Percentiles rank a stretch among this genome's conserved stretches.
These are phyloP conservation scores for Phymastichus coffea DNA, from an alignment of 1,140 invertebrate species.

Conservation along the genomic window DNA sequence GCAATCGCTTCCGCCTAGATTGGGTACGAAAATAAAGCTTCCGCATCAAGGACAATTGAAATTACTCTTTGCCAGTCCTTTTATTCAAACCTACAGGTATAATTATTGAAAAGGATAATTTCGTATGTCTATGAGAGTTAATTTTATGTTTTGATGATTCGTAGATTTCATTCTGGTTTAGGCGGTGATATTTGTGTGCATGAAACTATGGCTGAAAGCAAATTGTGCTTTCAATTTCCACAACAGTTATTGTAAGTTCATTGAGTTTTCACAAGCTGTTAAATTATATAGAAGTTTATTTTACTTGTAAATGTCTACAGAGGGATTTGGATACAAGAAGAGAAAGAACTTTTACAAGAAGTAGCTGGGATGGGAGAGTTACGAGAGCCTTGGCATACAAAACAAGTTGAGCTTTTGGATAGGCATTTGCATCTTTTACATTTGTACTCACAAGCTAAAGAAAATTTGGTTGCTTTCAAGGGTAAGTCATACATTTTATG, in stretches of 20 bases:
- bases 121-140: neutral
- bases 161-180: constrained; percentile 80
- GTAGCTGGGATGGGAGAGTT: constrained; percentile 86
- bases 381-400: constrained; percentile 77
- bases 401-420: constrained; percentile 80
- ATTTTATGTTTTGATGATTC: constrained; percentile 4
- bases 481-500: constrained; percentile 31
- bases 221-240: constrained; percentile 82
- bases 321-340: constrained; percentile 87
- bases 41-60: constrained; percentile 74
- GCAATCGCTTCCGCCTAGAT: constrained; percentile 79
- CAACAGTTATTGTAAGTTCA: constrained; percentile 82
- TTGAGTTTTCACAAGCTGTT: neutral
- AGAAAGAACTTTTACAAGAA: constrained; percentile 86
- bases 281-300: neutral
- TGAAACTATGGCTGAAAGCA: constrained; percentile 91
- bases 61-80: constrained; percentile 74
- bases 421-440: constrained; percentile 80
- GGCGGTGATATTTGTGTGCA: constrained; percentile 89
- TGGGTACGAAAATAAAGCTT: constrained; percentile 78
- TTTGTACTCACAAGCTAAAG: constrained; percentile 82
- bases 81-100: constrained; percentile 77
- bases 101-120: neutral
- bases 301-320: constrained; percentile 54
- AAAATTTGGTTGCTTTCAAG: constrained; percentile 61